Conservation (phyloP, 2,797 vertebrate genomes). For the Echiichthys vipera region DNA sequence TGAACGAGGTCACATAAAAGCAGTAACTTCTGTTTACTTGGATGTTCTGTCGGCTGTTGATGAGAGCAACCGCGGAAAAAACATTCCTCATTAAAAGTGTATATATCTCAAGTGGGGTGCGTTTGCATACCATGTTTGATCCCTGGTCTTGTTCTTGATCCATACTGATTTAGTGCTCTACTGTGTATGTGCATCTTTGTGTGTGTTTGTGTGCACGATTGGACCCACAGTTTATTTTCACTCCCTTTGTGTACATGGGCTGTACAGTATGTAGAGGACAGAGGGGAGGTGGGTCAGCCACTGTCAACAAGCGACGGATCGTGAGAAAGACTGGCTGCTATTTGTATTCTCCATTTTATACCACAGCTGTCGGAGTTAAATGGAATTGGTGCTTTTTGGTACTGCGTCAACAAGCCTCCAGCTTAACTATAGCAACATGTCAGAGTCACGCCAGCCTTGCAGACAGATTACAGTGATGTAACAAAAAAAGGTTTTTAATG, state of each 20-base stretch:
- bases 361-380: conserved; percentile 76
- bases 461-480: conserved; percentile 38
- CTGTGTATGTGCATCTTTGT: conserved; percentile 47
- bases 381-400: conserved; percentile 57
- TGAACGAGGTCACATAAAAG: conserved; percentile 51
- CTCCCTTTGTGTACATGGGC: conserved; percentile 78
- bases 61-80: conserved; percentile 58
- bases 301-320: conserved; percentile 83
- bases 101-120: conserved; percentile 61
- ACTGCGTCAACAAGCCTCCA: conserved; percentile 63
- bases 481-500: conserved; percentile 45
- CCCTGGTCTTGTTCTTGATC: conserved; percentile 67
- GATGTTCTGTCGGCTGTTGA: conserved; percentile 47
- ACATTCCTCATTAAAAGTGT: conserved; percentile 63
- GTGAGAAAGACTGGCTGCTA: conserved; percentile 83
- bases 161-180: conserved; percentile 68
- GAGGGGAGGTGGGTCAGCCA: conserved; percentile 79
- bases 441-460: conserved; percentile 54
- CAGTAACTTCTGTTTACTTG: conserved; percentile 52
- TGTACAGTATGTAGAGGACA: conserved; percentile 74
- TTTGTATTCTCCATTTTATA: conserved; percentile 79
- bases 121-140: conserved; percentile 76
- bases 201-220: conserved; percentile 30
- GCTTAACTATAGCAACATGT: conserved; percentile 69
- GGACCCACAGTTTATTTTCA: conserved; percentile 80